Conservation (phyloP, 2,888 invertebrate species). For the Nowickia ferox region DNA sequence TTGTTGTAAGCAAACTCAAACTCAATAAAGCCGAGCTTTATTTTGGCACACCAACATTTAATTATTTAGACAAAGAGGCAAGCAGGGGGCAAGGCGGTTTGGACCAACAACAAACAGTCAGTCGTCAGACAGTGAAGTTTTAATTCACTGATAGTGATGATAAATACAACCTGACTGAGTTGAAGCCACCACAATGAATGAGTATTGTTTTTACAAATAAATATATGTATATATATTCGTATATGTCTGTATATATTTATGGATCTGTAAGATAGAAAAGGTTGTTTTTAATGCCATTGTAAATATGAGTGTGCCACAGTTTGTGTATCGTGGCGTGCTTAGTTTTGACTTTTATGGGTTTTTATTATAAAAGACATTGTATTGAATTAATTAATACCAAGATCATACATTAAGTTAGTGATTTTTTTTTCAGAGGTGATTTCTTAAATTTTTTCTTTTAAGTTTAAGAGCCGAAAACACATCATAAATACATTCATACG, state of each 20-base stretch:
- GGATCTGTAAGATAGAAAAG: slow-evolving; percentile 28
- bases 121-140: slow-evolving; percentile 6
- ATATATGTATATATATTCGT: no score
- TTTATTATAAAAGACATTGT: slow-evolving; percentile 60
- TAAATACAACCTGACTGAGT: slow-evolving; percentile 28
- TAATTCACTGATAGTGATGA: slow-evolving; percentile 19
- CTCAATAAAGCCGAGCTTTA: slow-evolving; percentile 8
- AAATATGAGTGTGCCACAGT: slow-evolving; percentile 21
- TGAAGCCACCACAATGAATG: slow-evolving; percentile 1
- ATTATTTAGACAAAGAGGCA: background rate
- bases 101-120: background rate
- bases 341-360: slow-evolving; percentile 57
- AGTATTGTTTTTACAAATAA: background rate
- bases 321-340: slow-evolving; percentile 49
- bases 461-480: slow-evolving; percentile 31
- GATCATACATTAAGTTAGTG: slow-evolving; percentile 54
- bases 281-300: background rate
- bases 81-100: background rate
- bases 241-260: background rate
- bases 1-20: slow-evolving; percentile 5
- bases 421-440: slow-evolving; percentile 21
- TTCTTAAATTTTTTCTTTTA: slow-evolving; percentile 35
- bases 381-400: slow-evolving; percentile 68
- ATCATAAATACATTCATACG: slow-evolving; percentile 16
- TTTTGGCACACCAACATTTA: slow-evolving; percentile 22